A percentile compares a stretch with the other conserved stretches of the same genome.
phyloP scores from a whole-genome alignment of 2,113 vertebrate species.

The Poicephalus gulielmi region DNA sequence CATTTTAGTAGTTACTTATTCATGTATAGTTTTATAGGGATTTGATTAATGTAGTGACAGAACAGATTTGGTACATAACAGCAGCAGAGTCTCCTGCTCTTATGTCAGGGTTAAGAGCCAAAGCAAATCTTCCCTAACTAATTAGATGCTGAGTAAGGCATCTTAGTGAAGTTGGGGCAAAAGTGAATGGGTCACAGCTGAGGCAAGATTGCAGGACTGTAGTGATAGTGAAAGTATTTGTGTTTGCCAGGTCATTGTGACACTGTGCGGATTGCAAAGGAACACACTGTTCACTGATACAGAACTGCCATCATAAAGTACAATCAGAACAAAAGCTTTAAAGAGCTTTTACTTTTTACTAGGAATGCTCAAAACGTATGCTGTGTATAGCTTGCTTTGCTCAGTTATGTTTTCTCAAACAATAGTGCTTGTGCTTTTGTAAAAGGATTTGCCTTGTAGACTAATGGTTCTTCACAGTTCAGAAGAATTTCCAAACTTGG shows the following conservation, averaged over 20 bases:
- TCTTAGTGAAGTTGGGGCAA: conserved; percentile 77
- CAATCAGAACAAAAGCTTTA: conserved; percentile 66
- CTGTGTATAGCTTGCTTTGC: neutral
- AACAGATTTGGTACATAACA: conserved; percentile 79
- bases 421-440: neutral
- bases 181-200: conserved; percentile 77
- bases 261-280: conserved; percentile 78
- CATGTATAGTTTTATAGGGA: conserved; percentile 55
- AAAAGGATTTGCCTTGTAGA: conserved; percentile 17
- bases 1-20: conserved; percentile 55
- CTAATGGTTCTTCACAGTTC: conserved; percentile 10
- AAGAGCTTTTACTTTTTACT: conserved; percentile 41
- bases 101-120: conserved; percentile 75
- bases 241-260: conserved; percentile 82
- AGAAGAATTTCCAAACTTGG: conserved; percentile 66
- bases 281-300: conserved; percentile 80
- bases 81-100: conserved; percentile 70
- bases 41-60: conserved; percentile 77
- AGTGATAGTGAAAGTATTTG: conserved; percentile 77
- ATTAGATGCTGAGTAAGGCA: conserved; percentile 84
- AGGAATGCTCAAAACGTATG: neutral
- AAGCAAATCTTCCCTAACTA: conserved; percentile 77
- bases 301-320: conserved; percentile 73
- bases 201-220: conserved; percentile 73
- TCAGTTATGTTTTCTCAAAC: conserved; percentile 10